Percentiles rank a stretch among this genome's conserved stretches.
These are phyloP conservation scores for Laticauda colubrina DNA, from an alignment of 2,113 vertebrate genomes.

Conservation along the genomic window DNA sequence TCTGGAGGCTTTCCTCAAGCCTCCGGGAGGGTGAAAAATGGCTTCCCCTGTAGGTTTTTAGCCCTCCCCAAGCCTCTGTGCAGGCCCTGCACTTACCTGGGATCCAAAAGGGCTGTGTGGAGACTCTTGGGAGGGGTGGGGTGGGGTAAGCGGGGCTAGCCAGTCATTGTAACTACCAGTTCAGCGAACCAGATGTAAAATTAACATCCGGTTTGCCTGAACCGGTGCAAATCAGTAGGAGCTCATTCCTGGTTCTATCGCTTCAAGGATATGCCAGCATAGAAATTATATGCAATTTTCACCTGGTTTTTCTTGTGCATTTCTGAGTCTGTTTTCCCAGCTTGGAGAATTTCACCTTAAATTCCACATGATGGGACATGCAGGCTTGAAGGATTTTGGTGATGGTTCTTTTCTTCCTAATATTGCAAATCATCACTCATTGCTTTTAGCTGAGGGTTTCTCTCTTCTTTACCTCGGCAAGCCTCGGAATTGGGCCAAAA, in stretches of 20 bases:
- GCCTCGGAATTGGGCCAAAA: background rate
- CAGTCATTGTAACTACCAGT: no score
- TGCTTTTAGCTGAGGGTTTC: background rate
- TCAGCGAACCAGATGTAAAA: no score
- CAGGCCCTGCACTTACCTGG: no score
- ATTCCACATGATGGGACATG: background rate
- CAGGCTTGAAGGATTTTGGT: background rate
- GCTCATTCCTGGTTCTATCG: background rate
- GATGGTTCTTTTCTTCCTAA: background rate
- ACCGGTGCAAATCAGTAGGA: no score
- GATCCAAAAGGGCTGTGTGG: no score
- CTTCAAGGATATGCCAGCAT: background rate
- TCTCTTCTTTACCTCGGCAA: background rate
- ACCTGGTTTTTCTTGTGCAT: background rate
- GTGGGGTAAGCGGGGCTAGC: no score
- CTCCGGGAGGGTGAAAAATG: no score
- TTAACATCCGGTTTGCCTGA: no score
- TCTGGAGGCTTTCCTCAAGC: no score
- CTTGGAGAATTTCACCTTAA: background rate
- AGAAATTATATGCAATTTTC: background rate
- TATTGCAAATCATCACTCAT: background rate
- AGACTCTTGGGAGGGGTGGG: no score
- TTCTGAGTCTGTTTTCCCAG: background rate
- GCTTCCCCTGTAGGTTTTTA: no score
- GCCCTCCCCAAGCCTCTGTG: no score